Conservation (phyloP, 2,113 vertebrate species). For the Arenaria interpres region DNA sequence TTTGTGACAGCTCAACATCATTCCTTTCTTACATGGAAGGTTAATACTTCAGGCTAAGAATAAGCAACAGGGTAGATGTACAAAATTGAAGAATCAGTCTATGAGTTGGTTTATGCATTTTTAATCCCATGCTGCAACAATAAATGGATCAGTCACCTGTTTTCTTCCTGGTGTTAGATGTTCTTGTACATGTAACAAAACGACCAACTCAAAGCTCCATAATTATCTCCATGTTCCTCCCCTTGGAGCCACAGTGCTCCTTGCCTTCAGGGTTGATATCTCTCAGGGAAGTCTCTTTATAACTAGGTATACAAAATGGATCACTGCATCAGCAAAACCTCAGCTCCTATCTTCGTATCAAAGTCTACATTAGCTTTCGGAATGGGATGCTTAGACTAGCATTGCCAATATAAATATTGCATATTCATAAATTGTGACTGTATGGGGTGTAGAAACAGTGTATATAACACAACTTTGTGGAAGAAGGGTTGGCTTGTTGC, state of each 20-base stretch:
- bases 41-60: not conserved
- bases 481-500: not conserved
- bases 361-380: not conserved
- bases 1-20: not conserved
- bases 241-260: not conserved
- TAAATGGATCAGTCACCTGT: not conserved
- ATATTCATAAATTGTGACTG: not conserved
- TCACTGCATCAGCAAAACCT: not conserved
- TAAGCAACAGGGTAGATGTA: not conserved
- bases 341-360: not conserved
- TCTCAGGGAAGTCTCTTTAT: not conserved
- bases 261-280: not conserved
- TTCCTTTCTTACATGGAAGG: not conserved
- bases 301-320: not conserved
- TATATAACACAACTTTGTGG: not conserved
- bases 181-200: not conserved
- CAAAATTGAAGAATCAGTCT: not conserved
- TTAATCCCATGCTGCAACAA: not conserved
- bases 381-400: not conserved
- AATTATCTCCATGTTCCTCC: not conserved
- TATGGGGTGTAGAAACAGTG: not conserved
- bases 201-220: not conserved
- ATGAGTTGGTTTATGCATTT: not conserved
- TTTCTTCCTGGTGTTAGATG: not conserved
- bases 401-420: not conserved